Percentiles rank a stretch among this genome's conserved stretches.
Evolutionary conservation across 2,113 vertebrate species (phyloP).

Genomic region (Diglossa brunneiventris): DNA sequence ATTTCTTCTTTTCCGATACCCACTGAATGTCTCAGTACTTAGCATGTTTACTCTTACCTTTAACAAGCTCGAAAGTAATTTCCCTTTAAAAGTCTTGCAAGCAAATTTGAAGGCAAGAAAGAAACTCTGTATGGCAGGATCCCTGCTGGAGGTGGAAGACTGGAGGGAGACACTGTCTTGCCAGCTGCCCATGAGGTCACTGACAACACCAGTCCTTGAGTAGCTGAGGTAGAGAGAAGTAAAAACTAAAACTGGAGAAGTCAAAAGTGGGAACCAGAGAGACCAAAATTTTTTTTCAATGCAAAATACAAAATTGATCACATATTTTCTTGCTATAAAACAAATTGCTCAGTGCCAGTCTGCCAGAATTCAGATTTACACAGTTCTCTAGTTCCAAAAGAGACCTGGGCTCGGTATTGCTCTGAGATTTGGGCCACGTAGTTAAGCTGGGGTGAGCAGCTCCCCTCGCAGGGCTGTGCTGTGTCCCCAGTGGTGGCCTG

Average conservation of each 20-base stretch:
- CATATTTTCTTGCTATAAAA: not conserved
- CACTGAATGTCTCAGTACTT: constrained; percentile 52
- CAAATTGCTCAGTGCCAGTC: not conserved
- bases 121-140: not conserved
- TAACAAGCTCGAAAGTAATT: constrained; percentile 55
- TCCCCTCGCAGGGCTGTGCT: not conserved
- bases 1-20: constrained; percentile 58
- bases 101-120: constrained; percentile 8
- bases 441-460: not conserved
- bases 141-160: not conserved
- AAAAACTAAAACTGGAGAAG: not conserved
- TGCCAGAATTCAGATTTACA: not conserved
- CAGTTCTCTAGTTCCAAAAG: not conserved
- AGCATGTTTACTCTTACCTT: constrained; percentile 45
- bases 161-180: not conserved
- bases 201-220: not conserved
- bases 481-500: not conserved
- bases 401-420: not conserved
- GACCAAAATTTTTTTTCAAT: not conserved
- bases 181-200: not conserved
- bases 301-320: not conserved
- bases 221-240: not conserved
- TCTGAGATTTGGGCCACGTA: not conserved
- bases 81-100: constrained; percentile 20
- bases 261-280: not conserved